These are phyloP conservation scores for Cavia aperea DNA, from an alignment of 2,113 vertebrate genomes.

Conservation along the genomic window DNA sequence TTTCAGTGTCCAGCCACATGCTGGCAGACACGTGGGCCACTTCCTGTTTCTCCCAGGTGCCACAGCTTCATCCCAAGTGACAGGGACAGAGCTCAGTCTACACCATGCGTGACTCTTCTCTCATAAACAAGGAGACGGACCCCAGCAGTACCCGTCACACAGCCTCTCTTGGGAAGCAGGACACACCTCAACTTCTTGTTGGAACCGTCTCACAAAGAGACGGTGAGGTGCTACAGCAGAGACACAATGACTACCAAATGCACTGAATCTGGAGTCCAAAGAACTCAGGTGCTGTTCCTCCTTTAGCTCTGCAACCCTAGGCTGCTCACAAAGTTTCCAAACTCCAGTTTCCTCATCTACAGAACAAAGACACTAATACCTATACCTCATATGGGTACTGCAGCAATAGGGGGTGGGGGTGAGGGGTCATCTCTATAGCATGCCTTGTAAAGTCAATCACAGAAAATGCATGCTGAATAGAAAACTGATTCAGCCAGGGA, in stretches of 20 bases:
- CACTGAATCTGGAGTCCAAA: background rate
- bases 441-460: background rate
- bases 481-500: background rate
- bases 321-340: background rate
- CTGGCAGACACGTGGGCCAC: background rate
- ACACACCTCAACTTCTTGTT: background rate
- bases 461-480: background rate
- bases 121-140: conserved; percentile 3
- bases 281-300: background rate
- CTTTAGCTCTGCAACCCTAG: background rate
- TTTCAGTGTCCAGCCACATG: background rate
- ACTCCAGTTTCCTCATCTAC: background rate
- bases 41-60: background rate
- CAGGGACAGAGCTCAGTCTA: background rate
- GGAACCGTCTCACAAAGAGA: background rate
- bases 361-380: background rate
- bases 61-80: background rate
- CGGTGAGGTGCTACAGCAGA: background rate
- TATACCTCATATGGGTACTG: background rate
- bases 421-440: background rate
- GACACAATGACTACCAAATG: background rate
- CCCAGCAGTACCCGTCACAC: background rate
- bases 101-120: background rate
- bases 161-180: background rate
- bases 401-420: background rate